Base-by-base conservation (phyloP, 2,113 vertebrate species). In the Panurus biarmicus region DNA sequence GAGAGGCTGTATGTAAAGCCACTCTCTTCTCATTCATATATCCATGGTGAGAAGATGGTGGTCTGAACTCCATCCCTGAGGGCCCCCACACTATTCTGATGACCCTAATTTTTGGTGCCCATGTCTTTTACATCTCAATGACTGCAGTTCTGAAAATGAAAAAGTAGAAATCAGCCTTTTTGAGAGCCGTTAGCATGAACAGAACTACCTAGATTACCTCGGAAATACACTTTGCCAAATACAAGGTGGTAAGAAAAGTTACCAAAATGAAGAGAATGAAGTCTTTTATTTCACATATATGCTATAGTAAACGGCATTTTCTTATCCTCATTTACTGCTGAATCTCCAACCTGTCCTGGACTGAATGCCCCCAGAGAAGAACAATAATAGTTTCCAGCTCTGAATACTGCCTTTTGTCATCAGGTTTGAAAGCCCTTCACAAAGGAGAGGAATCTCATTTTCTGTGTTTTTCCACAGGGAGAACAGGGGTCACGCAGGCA, bases 401-500 rank as follows among this genome's bases (percentile, higher is more conserved):
- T 95, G 87, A 94, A 96, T 95, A 90, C 85, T 87, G 85, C 76
- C 92, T 95, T 96, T 97, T 96, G 93, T 96, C 85, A 78, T 56
- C 44, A 91, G 57, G 53, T 95, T 91, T 95, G 93, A 96, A 96
- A 95, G 93, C 75, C 40, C 40, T 84, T 93, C 51, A 96, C 95
- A 95, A 94, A 95, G 87, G 79, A 86, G 73, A 77, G 85, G 95
- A 95, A 95, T 96, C 94, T 95, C 87, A 92, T 97, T 96, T 93
- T 97, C 89, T 93, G 79, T 89, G 84, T 90, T 94, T 91, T 95
- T 96, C 85, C 92, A 95, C 72, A 42, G 33, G 80, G 76, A 96
- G 90, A 86, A 78, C 53, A 25, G 53, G 67, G 90, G 91, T 87
- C 93, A 88, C 0, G 2, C 62, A 64, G 81, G 79, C 76, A 38